These are phyloP conservation scores for Dinocampus coccinellae DNA, from an alignment of 2,888 invertebrate species.

Conservation along the genomic window DNA sequence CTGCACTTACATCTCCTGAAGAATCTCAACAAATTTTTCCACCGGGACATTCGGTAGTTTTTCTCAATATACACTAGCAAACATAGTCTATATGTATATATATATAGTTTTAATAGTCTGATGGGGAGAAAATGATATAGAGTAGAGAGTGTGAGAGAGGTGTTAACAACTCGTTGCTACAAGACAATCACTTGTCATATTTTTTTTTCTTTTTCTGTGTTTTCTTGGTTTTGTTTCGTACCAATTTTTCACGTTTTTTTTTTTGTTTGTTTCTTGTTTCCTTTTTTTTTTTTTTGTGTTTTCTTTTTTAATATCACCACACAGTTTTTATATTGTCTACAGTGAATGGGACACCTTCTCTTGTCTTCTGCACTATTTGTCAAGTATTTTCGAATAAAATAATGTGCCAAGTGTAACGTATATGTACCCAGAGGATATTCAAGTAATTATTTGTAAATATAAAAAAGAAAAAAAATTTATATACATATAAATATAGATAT, in stretches of 20 bases:
- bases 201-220: background rate
- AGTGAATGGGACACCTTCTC: background rate
- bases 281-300: background rate
- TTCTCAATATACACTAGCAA: constrained; percentile 5
- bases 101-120: background rate
- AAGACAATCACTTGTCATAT: constrained; percentile 32
- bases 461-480: too few species aligned
- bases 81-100: constrained; percentile 6
- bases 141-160: background rate
- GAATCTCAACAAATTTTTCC: constrained; percentile 13
- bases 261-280: too few species aligned
- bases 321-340: constrained; percentile 13
- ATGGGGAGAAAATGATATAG: background rate
- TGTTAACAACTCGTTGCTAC: constrained; percentile 30
- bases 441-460: constrained; percentile 4
- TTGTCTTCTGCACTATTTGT: background rate
- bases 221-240: constrained; percentile 8
- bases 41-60: background rate
- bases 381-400: background rate
- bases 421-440: background rate
- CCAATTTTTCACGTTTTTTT: too few species aligned
- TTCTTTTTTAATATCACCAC: constrained; percentile 1
- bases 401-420: background rate
- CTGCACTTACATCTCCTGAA: constrained; percentile 46
- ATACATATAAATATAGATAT: too few species aligned